These are phyloP conservation scores for Drosophila sordidula DNA, from an alignment of 2,888 invertebrate species.

Conservation along the genomic window DNA sequence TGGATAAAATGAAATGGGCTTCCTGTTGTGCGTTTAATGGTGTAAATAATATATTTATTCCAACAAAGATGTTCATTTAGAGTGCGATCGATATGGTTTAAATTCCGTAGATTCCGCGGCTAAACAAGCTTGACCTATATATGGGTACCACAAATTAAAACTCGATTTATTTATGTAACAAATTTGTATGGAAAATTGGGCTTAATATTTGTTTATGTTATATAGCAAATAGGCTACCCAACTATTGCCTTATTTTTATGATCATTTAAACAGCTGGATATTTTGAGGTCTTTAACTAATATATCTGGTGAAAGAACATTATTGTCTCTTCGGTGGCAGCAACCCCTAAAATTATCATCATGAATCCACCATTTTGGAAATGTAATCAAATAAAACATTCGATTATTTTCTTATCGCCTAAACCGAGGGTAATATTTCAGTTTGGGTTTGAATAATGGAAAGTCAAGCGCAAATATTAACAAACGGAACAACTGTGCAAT, in stretches of 20 bases:
- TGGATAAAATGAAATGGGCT: constrained; percentile 36
- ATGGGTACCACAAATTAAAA: background rate
- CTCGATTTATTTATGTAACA: background rate
- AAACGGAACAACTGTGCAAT: constrained; percentile 41
- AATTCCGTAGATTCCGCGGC: constrained; percentile 11
- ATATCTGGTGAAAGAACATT: constrained; percentile 25
- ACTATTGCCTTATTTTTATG: constrained; percentile 6
- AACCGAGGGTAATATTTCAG: constrained; percentile 48
- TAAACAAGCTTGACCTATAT: constrained; percentile 41
- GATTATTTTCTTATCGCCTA: constrained; percentile 40
- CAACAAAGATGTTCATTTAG: constrained; percentile 54
- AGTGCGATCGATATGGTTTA: constrained; percentile 1
- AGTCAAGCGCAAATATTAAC: constrained; percentile 55
- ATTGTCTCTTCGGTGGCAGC: constrained; percentile 11
- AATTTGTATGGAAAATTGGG: too few relatives aligned
- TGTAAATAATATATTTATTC: constrained; percentile 22
- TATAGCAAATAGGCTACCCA: background rate
- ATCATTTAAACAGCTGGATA: constrained; percentile 39
- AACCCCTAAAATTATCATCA: constrained; percentile 1
- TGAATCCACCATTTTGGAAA: constrained; percentile 2
- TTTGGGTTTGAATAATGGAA: constrained; percentile 5
- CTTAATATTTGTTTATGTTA: too few relatives aligned
- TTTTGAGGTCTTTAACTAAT: background rate
- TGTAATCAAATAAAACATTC: constrained; percentile 16
- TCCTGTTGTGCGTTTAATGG: constrained; percentile 49